A percentile compares a stretch with the other conserved stretches of the same genome.
phyloP scores from a whole-genome alignment of 2,113 vertebrate genomes.

The Cervus canadensis region DNA sequence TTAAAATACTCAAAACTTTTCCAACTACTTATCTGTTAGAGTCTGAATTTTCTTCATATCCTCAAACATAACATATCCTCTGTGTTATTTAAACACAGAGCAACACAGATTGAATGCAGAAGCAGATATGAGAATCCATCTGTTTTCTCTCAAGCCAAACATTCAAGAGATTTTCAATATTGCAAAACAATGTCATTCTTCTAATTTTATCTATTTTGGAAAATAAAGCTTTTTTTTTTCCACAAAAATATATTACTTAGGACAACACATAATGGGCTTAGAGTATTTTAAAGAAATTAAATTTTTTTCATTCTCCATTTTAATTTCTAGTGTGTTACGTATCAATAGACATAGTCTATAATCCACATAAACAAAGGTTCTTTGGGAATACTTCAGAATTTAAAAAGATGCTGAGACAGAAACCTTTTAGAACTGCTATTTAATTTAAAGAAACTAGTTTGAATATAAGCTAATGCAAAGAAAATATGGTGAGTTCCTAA shows the following conservation, averaged over 20 bases:
- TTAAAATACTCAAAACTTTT: neutral
- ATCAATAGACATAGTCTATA: neutral
- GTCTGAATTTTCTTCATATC: neutral
- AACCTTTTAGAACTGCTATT: neutral
- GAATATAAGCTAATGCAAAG: neutral
- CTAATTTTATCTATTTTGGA: neutral
- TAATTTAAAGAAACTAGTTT: neutral
- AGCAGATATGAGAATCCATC: neutral
- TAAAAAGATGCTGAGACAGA: neutral
- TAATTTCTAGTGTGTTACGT: neutral
- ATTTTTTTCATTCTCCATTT: neutral
- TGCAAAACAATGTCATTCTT: neutral
- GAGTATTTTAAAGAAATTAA: neutral
- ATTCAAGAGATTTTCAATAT: neutral
- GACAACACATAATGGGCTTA: neutral
- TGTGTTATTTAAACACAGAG: neutral
- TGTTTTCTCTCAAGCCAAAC: neutral
- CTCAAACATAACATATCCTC: neutral
- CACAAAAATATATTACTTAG: neutral
- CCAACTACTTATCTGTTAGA: neutral
- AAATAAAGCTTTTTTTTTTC: neutral
- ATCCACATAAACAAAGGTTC: neutral
- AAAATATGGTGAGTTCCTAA: neutral
- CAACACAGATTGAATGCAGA: neutral
- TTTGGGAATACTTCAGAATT: neutral